Percentiles rank a stretch among this genome's conserved stretches.
Conservation (phyloP, 2,113 vertebrate species). For the Catagonus wagneri region DNA sequence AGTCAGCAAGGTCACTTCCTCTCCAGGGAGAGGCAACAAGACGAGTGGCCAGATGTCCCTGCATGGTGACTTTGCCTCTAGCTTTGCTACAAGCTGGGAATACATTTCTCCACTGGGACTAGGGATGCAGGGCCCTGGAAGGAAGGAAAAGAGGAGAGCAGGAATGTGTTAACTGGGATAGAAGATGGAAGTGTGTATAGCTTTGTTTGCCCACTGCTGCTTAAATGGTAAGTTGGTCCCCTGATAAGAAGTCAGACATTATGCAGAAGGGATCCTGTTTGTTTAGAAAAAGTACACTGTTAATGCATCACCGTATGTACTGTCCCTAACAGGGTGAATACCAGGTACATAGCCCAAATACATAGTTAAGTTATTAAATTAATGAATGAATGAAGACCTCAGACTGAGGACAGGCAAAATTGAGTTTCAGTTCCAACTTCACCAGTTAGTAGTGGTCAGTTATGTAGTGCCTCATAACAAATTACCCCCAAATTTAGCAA, state of each 20-base stretch:
- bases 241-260: background rate
- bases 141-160: background rate
- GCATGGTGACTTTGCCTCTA: background rate
- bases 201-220: background rate
- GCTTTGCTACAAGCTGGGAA: background rate
- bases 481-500: background rate
- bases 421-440: background rate
- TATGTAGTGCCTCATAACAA: background rate
- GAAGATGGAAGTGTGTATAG: background rate
- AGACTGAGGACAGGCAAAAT: background rate
- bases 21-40: background rate
- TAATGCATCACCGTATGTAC: background rate
- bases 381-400: background rate
- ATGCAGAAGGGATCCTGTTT: background rate
- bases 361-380: background rate
- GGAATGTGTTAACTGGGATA: background rate
- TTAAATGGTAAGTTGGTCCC: background rate
- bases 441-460: background rate
- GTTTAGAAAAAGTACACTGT: background rate
- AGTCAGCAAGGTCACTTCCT: background rate
- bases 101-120: background rate
- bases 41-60: background rate
- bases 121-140: background rate
- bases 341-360: background rate
- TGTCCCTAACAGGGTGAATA: background rate